Evolutionary conservation across 2,888 invertebrate species (phyloP).

Genomic region (Imbricaverruca yamaguchii): DNA sequence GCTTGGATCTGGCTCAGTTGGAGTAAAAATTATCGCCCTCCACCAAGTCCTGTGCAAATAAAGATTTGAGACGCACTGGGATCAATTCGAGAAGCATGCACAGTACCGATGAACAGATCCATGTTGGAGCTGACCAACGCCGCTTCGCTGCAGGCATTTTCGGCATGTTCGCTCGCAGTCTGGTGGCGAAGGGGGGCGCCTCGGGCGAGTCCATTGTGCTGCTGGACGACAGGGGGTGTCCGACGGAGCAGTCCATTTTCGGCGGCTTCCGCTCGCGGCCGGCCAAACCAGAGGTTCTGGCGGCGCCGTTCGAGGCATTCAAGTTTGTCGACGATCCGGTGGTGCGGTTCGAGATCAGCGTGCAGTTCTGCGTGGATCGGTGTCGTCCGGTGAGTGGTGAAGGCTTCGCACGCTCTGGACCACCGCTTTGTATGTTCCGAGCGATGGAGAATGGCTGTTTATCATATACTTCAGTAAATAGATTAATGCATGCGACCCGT

Average conservation of each 20-base stretch:
- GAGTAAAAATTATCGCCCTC: no score
- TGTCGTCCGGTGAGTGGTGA: constrained; percentile 55
- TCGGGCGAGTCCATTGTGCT: constrained; percentile 63
- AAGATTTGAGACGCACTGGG: no score
- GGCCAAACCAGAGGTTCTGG: constrained; percentile 35
- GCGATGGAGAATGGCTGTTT: no score
- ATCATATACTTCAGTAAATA: no score
- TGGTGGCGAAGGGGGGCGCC: constrained; percentile 68
- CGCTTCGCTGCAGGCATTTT: constrained; percentile 41
- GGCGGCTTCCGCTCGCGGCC: constrained; percentile 33
- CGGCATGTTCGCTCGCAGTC: constrained; percentile 58
- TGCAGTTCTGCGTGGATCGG: constrained; percentile 65
- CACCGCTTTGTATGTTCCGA: no score
- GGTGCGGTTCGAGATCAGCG: constrained; percentile 70
- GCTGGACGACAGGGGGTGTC: constrained; percentile 70
- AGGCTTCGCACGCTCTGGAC: no score
- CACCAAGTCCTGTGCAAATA: no score
- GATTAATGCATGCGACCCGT: no score
- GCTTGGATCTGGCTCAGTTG: no score
- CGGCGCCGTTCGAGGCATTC: constrained; percentile 64
- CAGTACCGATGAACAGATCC: no score
- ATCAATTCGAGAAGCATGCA: no score
- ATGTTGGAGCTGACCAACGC: no score
- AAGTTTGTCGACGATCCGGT: constrained; percentile 74
- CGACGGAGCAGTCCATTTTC: constrained; percentile 53